These are phyloP conservation scores for Epinephelus cyanopodus DNA, from an alignment of 2,113 vertebrate species.

Conservation along the genomic window DNA sequence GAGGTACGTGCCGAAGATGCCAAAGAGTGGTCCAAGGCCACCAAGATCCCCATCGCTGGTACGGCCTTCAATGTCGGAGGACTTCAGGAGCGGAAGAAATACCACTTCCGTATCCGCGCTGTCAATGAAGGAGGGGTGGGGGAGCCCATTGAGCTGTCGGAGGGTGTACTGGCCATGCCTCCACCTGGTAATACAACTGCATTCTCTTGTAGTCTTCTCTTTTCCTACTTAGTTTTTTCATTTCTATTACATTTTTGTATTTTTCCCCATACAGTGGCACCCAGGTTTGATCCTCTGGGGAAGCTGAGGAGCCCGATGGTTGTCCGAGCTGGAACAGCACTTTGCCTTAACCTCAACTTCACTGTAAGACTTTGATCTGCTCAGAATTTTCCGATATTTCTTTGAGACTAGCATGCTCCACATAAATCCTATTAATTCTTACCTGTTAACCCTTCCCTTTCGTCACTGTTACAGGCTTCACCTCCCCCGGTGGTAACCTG, in stretches of 20 bases:
- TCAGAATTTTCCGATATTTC: not conserved
- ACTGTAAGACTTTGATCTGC: slow-evolving; percentile 62
- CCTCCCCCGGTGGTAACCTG: slow-evolving; percentile 69
- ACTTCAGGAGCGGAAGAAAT: slow-evolving; percentile 79
- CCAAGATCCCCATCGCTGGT: slow-evolving; percentile 74
- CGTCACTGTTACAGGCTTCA: slow-evolving; percentile 65
- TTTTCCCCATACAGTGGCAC: slow-evolving; percentile 41
- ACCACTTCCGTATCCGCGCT: slow-evolving; percentile 77
- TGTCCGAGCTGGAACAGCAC: slow-evolving; percentile 76
- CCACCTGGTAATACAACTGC: slow-evolving; percentile 76
- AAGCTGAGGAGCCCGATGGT: slow-evolving; percentile 83
- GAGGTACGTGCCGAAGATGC: slow-evolving; percentile 74
- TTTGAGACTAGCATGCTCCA: not conserved
- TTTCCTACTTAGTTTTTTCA: not conserved
- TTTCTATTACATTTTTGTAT: not conserved
- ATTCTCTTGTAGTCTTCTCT: slow-evolving; percentile 3
- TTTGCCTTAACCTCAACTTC: slow-evolving; percentile 77
- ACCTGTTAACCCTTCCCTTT: not conserved
- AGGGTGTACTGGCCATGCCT: slow-evolving; percentile 74
- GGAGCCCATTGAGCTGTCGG: slow-evolving; percentile 68
- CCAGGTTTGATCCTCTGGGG: slow-evolving; percentile 79
- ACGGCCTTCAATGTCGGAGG: slow-evolving; percentile 74
- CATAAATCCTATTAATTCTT: not conserved
- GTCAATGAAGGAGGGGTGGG: slow-evolving; percentile 79
- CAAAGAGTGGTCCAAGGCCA: slow-evolving; percentile 80